Conservation (phyloP, 2,113 vertebrate species). For the Scomber japonicus region DNA sequence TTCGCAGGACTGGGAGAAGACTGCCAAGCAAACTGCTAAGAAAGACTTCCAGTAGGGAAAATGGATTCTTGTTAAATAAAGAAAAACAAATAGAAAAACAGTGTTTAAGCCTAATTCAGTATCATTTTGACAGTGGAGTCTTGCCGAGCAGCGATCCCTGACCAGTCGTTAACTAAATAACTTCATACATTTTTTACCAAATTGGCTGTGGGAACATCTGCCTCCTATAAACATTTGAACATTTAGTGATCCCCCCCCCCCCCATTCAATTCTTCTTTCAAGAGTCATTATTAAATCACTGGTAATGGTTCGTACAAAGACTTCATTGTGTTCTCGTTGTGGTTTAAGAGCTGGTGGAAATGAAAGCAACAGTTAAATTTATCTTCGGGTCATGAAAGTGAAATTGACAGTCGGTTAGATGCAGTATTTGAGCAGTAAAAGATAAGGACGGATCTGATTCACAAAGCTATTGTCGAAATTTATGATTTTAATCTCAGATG, state of each 20-base stretch:
- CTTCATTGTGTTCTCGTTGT: neutral
- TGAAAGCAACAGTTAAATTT: neutral
- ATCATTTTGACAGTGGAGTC: neutral
- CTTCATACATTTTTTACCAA: neutral
- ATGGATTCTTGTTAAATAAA: no score
- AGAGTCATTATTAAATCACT: neutral
- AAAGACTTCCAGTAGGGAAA: no score
- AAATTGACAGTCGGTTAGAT: no score
- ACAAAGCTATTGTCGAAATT: neutral
- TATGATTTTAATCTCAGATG: neutral
- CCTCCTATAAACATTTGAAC: neutral
- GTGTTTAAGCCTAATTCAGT: neutral
- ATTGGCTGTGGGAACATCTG: slow-evolving; percentile 1
- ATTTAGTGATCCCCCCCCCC: neutral
- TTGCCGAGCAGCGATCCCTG: slow-evolving; percentile 2
- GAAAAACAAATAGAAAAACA: no score
- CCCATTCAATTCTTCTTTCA: neutral
- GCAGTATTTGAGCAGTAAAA: no score
- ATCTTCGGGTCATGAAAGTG: no score
- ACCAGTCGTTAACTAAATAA: neutral
- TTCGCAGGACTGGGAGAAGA: neutral
- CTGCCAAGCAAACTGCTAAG: neutral
- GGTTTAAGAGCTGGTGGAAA: neutral
- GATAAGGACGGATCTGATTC: neutral
- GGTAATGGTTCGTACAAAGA: neutral